Evolutionary conservation across 2,888 invertebrate species (phyloP).

Genomic region (Plebejus melissa): DNA sequence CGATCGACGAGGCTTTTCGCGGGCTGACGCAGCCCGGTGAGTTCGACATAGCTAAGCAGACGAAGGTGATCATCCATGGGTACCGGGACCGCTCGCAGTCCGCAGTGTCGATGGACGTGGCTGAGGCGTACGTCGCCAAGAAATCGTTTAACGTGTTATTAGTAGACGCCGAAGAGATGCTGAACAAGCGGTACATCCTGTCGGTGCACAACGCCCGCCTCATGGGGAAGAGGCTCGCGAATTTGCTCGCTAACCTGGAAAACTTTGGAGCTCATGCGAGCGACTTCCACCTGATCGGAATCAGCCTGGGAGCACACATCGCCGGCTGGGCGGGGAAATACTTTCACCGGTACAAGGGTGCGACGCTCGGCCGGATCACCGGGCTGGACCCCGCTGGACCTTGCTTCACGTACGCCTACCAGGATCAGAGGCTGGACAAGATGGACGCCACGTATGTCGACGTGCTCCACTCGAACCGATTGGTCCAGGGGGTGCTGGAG

Average conservation of each 20-base stretch:
- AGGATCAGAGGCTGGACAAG: constrained; percentile 65
- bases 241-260: constrained; percentile 71
- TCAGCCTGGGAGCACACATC: constrained; percentile 79
- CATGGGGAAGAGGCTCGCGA: constrained; percentile 74
- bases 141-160: constrained; percentile 69
- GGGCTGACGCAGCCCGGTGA: constrained; percentile 54
- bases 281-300: constrained; percentile 76
- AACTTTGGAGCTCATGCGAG: constrained; percentile 64
- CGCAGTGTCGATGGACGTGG: constrained; percentile 60
- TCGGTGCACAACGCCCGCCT: constrained; percentile 68
- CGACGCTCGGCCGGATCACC: constrained; percentile 64
- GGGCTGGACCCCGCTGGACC: constrained; percentile 75
- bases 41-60: constrained; percentile 68
- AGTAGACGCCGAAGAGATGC: constrained; percentile 67
- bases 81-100: constrained; percentile 69
- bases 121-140: constrained; percentile 65
- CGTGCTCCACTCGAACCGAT: constrained; percentile 67
- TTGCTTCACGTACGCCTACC: constrained; percentile 66
- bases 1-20: constrained; percentile 60
- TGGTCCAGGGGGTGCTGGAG: constrained; percentile 70
- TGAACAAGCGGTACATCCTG: constrained; percentile 63
- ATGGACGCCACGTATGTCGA: constrained; percentile 68
- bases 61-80: constrained; percentile 71
- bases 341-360: constrained; percentile 60
- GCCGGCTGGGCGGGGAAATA: constrained; percentile 75